Evolutionary conservation across 2,113 vertebrate genomes (phyloP).

Genomic region (Gasterosteus aculeatus): DNA sequence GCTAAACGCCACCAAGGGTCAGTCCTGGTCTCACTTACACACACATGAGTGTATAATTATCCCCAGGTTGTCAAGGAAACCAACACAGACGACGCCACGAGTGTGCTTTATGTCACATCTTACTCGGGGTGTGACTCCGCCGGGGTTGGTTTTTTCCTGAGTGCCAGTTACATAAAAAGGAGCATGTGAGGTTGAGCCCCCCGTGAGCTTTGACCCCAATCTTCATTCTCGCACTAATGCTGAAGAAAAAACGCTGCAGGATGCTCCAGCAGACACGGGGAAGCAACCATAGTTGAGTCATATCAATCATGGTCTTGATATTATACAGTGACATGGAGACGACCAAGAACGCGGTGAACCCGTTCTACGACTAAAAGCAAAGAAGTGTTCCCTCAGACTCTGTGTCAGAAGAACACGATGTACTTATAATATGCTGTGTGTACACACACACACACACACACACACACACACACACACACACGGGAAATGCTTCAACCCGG

Average conservation of each 20-base stretch:
- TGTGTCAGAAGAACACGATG: background rate
- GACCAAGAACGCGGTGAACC: background rate
- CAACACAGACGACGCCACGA: constrained; percentile 18
- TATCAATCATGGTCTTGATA: too few relatives aligned
- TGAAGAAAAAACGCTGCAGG: background rate
- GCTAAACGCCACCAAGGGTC: background rate
- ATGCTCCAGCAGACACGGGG: constrained; percentile 6
- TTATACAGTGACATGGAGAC: background rate
- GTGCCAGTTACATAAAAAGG: background rate
- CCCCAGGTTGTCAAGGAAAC: constrained; percentile 66
- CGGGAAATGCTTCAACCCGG: background rate
- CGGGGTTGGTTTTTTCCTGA: background rate
- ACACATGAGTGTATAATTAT: constrained; percentile 21
- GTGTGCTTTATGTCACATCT: constrained; percentile 20
- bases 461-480: background rate
- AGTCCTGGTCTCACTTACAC: background rate
- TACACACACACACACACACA: background rate
- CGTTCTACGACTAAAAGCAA: background rate
- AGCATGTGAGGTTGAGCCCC: too few relatives aligned
- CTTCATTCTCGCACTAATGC: background rate
- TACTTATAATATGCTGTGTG: background rate
- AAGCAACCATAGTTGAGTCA: constrained; percentile 4
- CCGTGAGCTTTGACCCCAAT: constrained; percentile 5
- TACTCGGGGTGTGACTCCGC: background rate
- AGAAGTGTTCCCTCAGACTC: background rate